phyloP scores from a whole-genome alignment of 1,140 invertebrate genomes.

The Macrotrachela quadricornifera region DNA sequence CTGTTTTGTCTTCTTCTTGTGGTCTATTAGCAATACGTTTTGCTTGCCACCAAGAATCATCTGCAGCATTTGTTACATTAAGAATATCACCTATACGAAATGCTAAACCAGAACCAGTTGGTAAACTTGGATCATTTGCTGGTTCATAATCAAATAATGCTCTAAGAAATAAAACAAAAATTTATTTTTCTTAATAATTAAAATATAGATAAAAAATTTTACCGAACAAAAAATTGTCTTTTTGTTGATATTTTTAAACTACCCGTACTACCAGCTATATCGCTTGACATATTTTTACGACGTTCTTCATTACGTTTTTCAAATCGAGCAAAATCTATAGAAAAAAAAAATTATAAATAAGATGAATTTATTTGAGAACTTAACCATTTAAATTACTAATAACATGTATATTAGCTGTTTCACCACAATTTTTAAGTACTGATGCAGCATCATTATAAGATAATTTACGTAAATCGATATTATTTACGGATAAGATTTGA shows the following conservation, averaged over 20 bases:
- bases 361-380: too few relatives aligned
- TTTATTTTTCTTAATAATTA: too few relatives aligned
- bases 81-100: slow-evolving; percentile 90
- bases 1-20: slow-evolving; percentile 37
- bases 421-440: slow-evolving; percentile 75
- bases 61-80: slow-evolving; percentile 91
- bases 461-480: slow-evolving; percentile 58
- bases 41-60: slow-evolving; percentile 99
- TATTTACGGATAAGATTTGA: slow-evolving; percentile 64
- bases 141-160: slow-evolving; percentile 97
- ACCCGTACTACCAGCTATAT: slow-evolving; percentile 9
- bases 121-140: slow-evolving; percentile 78
- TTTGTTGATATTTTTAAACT: slow-evolving; percentile 60
- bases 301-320: too few relatives aligned
- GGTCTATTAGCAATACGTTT: slow-evolving; percentile 32
- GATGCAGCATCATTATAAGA: slow-evolving; percentile 89
- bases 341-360: too few relatives aligned
- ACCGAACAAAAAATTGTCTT: slow-evolving; percentile 56
- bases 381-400: too few relatives aligned
- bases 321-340: too few relatives aligned
- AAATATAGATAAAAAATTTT: slow-evolving; percentile 9
- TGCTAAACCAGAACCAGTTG: slow-evolving; percentile 61
- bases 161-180: slow-evolving; percentile 32
- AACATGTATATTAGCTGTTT: too few relatives aligned
- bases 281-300: too few relatives aligned